These are phyloP conservation scores for Steinernema khuongi DNA, from an alignment of 1,140 invertebrate species.

Conservation along the genomic window DNA sequence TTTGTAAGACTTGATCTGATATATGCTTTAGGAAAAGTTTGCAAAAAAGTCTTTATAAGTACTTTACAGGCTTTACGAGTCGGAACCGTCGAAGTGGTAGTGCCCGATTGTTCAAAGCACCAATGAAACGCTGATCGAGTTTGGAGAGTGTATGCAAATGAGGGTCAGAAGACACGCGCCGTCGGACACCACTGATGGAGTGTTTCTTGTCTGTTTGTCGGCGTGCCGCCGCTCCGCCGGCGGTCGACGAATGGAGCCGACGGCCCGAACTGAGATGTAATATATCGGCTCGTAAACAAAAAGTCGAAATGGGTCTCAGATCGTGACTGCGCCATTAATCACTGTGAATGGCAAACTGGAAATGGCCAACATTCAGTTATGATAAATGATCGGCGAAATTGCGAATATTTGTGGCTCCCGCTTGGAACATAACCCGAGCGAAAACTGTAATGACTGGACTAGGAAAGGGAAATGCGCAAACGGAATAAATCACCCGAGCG, in stretches of 20 bases:
- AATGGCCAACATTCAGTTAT: constrained; percentile 15
- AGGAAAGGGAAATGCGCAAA: not conserved
- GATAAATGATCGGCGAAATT: constrained; percentile 10
- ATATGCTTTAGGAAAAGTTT: too few relatives aligned
- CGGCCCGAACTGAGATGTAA: constrained; percentile 12
- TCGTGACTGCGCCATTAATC: constrained; percentile 10
- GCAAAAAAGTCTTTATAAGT: too few relatives aligned
- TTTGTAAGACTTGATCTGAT: too few relatives aligned
- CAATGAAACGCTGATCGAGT: too few relatives aligned
- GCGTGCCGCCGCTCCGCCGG: not conserved
- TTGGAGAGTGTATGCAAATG: not conserved
- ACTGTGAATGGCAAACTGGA: constrained; percentile 15
- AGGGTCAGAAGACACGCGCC: not conserved
- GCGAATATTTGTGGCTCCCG: constrained; percentile 15
- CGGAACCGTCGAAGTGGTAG: too few relatives aligned
- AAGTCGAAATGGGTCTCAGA: constrained; percentile 15
- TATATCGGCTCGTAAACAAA: constrained; percentile 17
- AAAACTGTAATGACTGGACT: not conserved
- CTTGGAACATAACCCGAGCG: constrained; percentile 12
- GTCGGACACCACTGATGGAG: not conserved
- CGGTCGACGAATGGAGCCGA: constrained; percentile 1
- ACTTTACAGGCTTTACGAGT: too few relatives aligned
- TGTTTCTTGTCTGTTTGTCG: not conserved
- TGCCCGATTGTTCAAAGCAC: too few relatives aligned
- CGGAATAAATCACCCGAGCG: constrained; percentile 2